phyloP scores from a whole-genome alignment of 64 coral and sea anemone genomes.

The Pachyseris speciosa region DNA sequence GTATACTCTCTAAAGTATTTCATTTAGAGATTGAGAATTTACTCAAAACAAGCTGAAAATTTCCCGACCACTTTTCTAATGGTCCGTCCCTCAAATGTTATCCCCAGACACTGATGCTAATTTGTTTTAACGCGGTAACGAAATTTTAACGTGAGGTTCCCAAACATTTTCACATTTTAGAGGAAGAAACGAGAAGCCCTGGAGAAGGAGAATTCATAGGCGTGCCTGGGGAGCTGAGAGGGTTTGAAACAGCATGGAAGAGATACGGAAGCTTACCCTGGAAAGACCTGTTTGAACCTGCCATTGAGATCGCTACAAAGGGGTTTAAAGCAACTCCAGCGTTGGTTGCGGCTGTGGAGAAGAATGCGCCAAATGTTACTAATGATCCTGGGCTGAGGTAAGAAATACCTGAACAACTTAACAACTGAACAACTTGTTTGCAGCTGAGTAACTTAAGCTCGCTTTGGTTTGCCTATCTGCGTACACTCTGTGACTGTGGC shows the following conservation, averaged over 20 bases:
- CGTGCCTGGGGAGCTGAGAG: slow-evolving; percentile 32
- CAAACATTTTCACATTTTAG: not conserved
- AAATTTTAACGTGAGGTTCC: not conserved
- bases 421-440: not conserved
- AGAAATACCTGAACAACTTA: not conserved
- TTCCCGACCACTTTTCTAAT: too few relatives aligned
- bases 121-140: too few relatives aligned
- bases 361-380: slow-evolving; percentile 7
- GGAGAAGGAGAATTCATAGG: slow-evolving; percentile 32
- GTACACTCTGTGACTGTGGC: too few relatives aligned
- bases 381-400: slow-evolving; percentile 29
- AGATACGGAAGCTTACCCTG: slow-evolving; percentile 17
- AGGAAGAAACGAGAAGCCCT: not conserved
- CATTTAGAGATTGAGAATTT: too few relatives aligned
- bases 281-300: slow-evolving; percentile 21
- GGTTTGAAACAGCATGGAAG: slow-evolving; percentile 36
- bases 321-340: not conserved
- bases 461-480: not conserved
- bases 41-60: too few relatives aligned
- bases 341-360: not conserved
- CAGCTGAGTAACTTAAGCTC: too few relatives aligned
- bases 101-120: too few relatives aligned
- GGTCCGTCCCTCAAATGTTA: too few relatives aligned
- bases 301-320: slow-evolving; percentile 17
- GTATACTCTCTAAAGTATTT: too few relatives aligned